Percentiles rank a stretch among this genome's conserved stretches.
phyloP scores from a whole-genome alignment of 1,140 invertebrate genomes.

The Triops cancriformis region DNA sequence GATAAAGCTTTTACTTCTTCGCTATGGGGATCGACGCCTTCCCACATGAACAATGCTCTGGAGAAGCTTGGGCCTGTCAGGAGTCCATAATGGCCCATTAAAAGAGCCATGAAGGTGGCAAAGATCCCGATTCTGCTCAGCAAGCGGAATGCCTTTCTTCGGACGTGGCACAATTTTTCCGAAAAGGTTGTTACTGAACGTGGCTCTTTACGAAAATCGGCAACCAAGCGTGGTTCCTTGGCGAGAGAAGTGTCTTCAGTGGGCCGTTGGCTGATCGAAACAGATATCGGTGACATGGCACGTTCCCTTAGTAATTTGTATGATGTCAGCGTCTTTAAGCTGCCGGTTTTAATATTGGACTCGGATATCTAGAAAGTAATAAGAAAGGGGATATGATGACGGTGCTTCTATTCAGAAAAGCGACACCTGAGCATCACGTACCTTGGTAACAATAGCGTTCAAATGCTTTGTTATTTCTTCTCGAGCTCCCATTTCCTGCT shows the following conservation, averaged over 20 bases:
- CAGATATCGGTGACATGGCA: not conserved
- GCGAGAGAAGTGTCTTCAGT: not conserved
- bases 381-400: not conserved
- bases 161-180: not conserved
- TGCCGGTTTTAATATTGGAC: not conserved
- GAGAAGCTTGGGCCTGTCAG: not conserved
- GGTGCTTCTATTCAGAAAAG: not conserved
- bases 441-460: not conserved
- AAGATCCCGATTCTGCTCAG: not conserved
- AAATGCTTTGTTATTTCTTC: not conserved
- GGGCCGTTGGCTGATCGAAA: not conserved
- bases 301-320: not conserved
- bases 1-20: not conserved
- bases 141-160: not conserved
- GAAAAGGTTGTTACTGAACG: not conserved
- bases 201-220: not conserved
- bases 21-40: not conserved
- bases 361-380: not conserved
- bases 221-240: not conserved
- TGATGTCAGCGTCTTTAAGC: not conserved
- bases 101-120: not conserved
- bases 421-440: not conserved
- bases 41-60: not conserved
- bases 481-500: not conserved
- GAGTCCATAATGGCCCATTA: constrained; percentile 13